A percentile compares a stretch with the other conserved stretches of the same genome.
phyloP scores from a whole-genome alignment of 2,888 invertebrate species.

The Phortica okadai region DNA sequence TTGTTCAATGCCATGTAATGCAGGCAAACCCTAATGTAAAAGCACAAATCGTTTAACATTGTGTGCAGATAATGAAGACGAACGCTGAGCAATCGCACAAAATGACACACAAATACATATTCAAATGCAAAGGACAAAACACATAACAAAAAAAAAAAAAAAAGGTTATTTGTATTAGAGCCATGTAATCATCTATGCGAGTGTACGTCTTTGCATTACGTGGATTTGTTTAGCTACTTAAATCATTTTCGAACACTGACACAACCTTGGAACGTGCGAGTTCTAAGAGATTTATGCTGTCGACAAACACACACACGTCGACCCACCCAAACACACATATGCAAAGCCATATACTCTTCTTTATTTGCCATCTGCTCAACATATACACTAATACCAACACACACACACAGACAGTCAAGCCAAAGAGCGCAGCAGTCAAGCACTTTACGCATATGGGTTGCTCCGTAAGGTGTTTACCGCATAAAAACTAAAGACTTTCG shows the following conservation, averaged over 20 bases:
- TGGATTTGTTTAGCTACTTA: conserved; percentile 21
- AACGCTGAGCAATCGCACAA: background rate
- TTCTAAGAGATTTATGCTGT: conserved; percentile 12
- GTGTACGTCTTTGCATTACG: background rate
- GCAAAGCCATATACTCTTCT: background rate
- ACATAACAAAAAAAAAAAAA: background rate
- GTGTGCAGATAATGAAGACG: background rate
- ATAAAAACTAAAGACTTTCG: conserved; percentile 24
- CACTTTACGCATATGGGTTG: background rate
- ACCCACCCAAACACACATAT: background rate
- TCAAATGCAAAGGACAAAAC: background rate
- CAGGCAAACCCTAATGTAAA: background rate
- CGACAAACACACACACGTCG: background rate
- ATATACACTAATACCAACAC: background rate
- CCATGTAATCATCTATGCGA: conserved; percentile 9
- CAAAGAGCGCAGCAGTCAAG: background rate
- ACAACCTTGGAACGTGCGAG: background rate
- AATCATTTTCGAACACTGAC: conserved; percentile 12
- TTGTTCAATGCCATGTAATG: background rate
- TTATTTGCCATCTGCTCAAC: no score
- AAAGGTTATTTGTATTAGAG: conserved; percentile 10
- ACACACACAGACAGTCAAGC: background rate
- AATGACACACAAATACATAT: background rate
- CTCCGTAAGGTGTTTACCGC: conserved; percentile 15
- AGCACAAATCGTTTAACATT: background rate